Conservation (phyloP, 2,888 invertebrate species). For the Drosophila koepferae region DNA sequence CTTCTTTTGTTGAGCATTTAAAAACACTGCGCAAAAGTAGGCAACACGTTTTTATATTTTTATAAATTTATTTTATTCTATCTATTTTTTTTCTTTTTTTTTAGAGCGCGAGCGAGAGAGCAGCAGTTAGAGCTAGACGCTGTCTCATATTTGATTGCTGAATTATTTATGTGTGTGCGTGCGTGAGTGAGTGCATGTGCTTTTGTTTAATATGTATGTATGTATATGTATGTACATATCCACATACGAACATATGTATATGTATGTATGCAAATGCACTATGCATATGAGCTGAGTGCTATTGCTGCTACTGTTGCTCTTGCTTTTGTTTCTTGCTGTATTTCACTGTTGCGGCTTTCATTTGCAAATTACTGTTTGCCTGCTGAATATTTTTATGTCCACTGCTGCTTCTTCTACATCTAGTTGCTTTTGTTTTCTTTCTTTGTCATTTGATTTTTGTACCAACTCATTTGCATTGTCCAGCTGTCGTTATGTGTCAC, state of each 20-base stretch:
- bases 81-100: not conserved
- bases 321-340: slow-evolving; percentile 20
- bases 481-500: slow-evolving; percentile 50
- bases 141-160: slow-evolving; percentile 50
- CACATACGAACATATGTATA: slow-evolving; percentile 42
- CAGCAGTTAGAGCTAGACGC: not conserved
- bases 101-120: not conserved
- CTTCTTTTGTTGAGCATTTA: slow-evolving; percentile 23
- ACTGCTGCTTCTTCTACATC: slow-evolving; percentile 9
- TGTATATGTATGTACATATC: slow-evolving; percentile 28
- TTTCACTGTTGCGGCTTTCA: slow-evolving; percentile 55
- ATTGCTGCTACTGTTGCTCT: slow-evolving; percentile 5
- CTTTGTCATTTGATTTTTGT: slow-evolving; percentile 5
- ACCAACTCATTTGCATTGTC: slow-evolving; percentile 40
- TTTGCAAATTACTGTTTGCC: slow-evolving; percentile 67
- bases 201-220: slow-evolving; percentile 46
- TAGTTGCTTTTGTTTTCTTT: slow-evolving; percentile 9
- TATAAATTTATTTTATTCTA: no score
- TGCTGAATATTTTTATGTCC: slow-evolving; percentile 58
- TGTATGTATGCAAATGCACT: slow-evolving; percentile 68
- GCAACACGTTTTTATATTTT: slow-evolving; percentile 45
- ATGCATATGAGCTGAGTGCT: slow-evolving; percentile 67
- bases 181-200: slow-evolving; percentile 17
- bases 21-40: slow-evolving; percentile 46
- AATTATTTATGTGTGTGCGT: slow-evolving; percentile 65